Evolutionary conservation across 2,888 invertebrate species (phyloP), one percentile per base, ranked within the genome.

Genomic region (Pseudococcus longispinus): DNA sequence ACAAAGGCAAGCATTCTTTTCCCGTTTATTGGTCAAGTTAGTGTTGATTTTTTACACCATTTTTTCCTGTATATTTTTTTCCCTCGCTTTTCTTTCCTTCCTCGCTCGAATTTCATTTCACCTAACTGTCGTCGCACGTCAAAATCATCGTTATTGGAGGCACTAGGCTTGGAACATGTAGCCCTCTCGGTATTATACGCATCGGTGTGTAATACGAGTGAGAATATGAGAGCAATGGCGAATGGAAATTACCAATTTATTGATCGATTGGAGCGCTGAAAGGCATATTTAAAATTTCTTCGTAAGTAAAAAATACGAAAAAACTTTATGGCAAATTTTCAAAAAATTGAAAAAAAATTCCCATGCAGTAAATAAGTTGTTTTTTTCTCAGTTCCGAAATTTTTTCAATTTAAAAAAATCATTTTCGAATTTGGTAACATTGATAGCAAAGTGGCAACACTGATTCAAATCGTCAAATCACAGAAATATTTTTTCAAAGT

Each of bases 11-110:
- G 77, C 77, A 80, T 80, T 80, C 77, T 80, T 80, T 80, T 42
- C 77, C 37, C 42, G 42, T 80, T 80, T 80, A 80, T 80, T 80
- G 77, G 77, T 80, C 77, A 42, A 80, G 77, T 80, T 80, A 80
- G 77, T 42, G 77, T 80, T 80, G 77, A 80, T 80, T 80, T 80
- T 80, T 80, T 80, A 80, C 32, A 8, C 11, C 42, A 80, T 74
- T 80, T 80, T 80, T 80, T 80, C 77, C 77, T 42, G 77, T 37
- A 23, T 70, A 4, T 37, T 15, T 77, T 77, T 77, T 37, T 77
- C 15, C n/a, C n/a, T 18, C 37, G 6, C n/a, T 29, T 18, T 18
- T 70, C 9, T 70, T 29, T 70, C 1, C 15, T 20, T 70, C 70
- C 15, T 70, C 4, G 26, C 70, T 26, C 70, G 29, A 70, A 60